Base-by-base conservation (phyloP, 2,888 invertebrate species). In the Lampropteryx suffumata region DNA sequence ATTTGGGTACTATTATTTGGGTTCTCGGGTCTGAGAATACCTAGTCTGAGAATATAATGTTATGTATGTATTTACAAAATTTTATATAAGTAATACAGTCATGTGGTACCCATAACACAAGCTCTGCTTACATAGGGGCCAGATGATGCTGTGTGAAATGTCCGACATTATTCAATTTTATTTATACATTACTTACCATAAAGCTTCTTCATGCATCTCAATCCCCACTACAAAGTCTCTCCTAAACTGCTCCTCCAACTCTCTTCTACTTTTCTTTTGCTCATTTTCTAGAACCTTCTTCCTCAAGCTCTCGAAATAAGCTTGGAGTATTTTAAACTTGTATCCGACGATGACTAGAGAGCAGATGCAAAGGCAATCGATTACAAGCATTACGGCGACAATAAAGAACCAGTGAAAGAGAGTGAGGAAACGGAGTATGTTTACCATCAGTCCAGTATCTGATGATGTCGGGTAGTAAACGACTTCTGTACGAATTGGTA, bases 371-470 rank as follows among this genome's bases (percentile, higher is more conserved):
- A 83, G 54, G 7, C 69, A 62, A 45, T 85, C 83, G 0, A 73
- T 67, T 0, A 60, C 34, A 0, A 63, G 28, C 83, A 84, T 82
- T 27, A 75, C 65, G 4, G 63, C 59, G 2, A 82, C 69, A 1
- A 78, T 52, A 45, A 56, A 73, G 65, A 76, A 84, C 79, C 82
- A 83, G 52, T 82, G 81, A 7, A 75, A 42, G 12, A 80, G 67
- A 0, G 69, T 57, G 27, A 81, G 45, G 50, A 80, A 61, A 0
- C 77, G 65, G 0, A 78, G 29, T 0, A 82, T 54, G 42, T 75
- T 71, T 3, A 69, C 55, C 0, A 69, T 5, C 3, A 70, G 3
- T 0, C 81, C 81, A 0, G 62, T 54, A 1, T 67, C 45, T 1
- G 60, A 43, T n/a, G 64, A 33, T 1, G 46, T 49, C 0, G 84